phyloP scores from a whole-genome alignment of 2,797 vertebrate species.

The Rhinophrynus dorsalis region DNA sequence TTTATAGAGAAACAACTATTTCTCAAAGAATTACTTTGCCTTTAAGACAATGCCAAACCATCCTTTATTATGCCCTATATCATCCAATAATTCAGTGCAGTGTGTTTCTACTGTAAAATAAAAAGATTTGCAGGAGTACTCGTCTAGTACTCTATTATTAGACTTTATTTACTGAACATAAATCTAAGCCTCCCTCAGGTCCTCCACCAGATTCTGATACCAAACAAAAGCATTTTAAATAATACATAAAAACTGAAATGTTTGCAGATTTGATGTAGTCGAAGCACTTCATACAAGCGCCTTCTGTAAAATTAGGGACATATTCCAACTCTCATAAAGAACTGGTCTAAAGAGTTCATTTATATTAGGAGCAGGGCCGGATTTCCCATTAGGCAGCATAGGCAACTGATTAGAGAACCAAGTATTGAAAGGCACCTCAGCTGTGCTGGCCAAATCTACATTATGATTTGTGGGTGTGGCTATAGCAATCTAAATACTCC shows the following conservation, averaged over 20 bases:
- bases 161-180: conserved; percentile 38
- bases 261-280: conserved; percentile 4
- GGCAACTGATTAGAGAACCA: background rate
- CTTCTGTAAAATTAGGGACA: conserved; percentile 25
- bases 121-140: conserved; percentile 27
- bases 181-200: conserved; percentile 39
- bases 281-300: conserved; percentile 10
- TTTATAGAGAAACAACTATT: no score
- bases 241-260: no score
- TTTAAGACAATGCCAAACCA: no score
- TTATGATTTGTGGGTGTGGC: no score
- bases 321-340: background rate
- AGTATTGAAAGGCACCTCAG: no score
- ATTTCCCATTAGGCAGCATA: no score
- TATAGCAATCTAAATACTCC: no score
- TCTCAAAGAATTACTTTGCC: no score
- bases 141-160: conserved; percentile 32
- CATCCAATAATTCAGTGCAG: conserved; percentile 45
- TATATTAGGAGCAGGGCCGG: background rate
- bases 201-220: conserved; percentile 19
- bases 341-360: background rate
- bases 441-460: no score
- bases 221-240: conserved; percentile 43
- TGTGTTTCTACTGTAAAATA: conserved; percentile 31
- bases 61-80: conserved; percentile 29